Evolutionary conservation across 2,888 invertebrate species (phyloP).

Genomic region (Aleiodes testaceus): DNA sequence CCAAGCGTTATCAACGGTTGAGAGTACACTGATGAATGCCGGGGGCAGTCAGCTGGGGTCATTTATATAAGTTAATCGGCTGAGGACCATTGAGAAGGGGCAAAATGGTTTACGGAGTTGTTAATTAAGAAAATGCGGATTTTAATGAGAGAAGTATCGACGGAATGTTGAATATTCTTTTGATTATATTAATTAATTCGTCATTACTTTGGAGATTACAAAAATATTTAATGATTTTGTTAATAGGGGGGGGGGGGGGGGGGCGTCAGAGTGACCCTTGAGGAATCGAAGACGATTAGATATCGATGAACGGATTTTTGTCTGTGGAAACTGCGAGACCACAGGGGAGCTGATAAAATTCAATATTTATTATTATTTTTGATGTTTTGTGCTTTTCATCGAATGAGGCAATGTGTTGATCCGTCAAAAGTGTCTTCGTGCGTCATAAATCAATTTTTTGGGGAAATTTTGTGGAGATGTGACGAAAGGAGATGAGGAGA

Average conservation of each 20-base stretch:
- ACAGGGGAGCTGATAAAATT: slow-evolving; percentile 1
- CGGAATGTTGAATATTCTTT: too few relatives aligned
- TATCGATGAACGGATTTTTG: too few relatives aligned
- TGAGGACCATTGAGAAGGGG: slow-evolving; percentile 22
- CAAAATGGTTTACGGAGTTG: not conserved
- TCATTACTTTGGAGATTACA: too few relatives aligned
- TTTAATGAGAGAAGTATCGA: not conserved
- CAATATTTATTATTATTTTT: not conserved
- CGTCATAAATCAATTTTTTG: not conserved
- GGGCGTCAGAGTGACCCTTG: too few relatives aligned
- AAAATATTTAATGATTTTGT: too few relatives aligned
- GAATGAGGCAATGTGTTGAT: not conserved
- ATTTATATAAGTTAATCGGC: slow-evolving; percentile 40
- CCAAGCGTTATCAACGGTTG: slow-evolving; percentile 15
- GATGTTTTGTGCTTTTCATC: not conserved
- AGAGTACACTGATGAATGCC: slow-evolving; percentile 26
- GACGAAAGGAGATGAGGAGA: too few relatives aligned
- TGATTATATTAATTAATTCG: too few relatives aligned
- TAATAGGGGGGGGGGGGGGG: too few relatives aligned
- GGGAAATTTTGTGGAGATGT: not conserved
- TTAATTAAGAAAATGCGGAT: not conserved
- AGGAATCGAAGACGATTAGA: too few relatives aligned
- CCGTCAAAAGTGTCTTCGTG: not conserved
- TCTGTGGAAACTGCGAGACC: slow-evolving; percentile 3
- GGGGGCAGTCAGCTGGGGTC: slow-evolving; percentile 12